Evolutionary conservation across 2,888 invertebrate species (phyloP).

Genomic region (Galeopsomyia nigrocyanea): DNA sequence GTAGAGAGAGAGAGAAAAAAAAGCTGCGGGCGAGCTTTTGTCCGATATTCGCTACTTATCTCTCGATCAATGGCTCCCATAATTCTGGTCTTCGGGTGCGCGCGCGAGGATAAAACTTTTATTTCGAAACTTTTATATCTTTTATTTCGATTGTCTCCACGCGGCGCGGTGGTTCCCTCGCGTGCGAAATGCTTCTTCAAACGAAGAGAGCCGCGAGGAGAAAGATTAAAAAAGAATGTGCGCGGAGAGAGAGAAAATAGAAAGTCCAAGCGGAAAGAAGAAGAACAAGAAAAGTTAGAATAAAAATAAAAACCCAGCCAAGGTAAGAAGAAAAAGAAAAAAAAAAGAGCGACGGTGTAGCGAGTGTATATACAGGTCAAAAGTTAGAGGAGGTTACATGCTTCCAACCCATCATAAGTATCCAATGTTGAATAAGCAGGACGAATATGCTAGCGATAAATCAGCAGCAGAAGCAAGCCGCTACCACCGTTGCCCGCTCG

Average conservation of each 20-base stretch:
- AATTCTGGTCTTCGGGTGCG: conserved; percentile 20
- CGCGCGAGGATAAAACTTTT: conserved; percentile 23
- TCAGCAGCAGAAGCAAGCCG: too few relatives aligned
- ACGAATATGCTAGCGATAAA: too few relatives aligned
- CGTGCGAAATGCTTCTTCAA: neutral
- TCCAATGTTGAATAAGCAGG: too few relatives aligned
- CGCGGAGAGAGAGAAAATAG: conserved; percentile 1
- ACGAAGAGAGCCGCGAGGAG: conserved; percentile 1
- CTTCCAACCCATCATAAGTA: too few relatives aligned
- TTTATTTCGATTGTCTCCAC: neutral
- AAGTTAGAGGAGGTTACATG: too few relatives aligned
- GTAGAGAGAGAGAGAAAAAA: conserved; percentile 7
- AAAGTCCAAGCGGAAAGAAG: neutral
- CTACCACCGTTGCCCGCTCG: too few relatives aligned
- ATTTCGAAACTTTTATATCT: neutral
- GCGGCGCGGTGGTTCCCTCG: neutral
- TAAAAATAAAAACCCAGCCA: neutral
- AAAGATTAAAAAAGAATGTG: conserved; percentile 4
- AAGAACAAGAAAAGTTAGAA: neutral
- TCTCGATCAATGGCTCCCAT: neutral
- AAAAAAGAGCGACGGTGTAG: neutral
- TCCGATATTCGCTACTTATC: conserved; percentile 10
- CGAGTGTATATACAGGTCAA: too few relatives aligned
- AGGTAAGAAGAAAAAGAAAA: conserved; percentile 1
- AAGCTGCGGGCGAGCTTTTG: neutral